These are phyloP conservation scores for Diplazon laetatorius DNA, from an alignment of 2,888 invertebrate genomes.

Conservation along the genomic window DNA sequence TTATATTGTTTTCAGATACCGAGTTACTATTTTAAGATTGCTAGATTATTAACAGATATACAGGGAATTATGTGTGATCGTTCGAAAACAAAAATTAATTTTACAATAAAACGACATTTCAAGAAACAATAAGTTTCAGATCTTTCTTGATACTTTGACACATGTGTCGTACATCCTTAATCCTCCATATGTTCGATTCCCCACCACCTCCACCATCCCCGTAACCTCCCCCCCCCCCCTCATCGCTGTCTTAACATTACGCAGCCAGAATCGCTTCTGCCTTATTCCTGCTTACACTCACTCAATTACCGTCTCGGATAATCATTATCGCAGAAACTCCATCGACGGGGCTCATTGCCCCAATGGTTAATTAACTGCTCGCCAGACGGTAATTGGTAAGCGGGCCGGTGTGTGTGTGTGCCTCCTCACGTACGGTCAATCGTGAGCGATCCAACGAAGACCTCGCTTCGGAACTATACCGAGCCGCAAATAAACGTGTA, in stretches of 20 bases:
- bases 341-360: constrained; percentile 78
- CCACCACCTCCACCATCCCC: constrained; percentile 2
- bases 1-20: no score
- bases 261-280: constrained; percentile 41
- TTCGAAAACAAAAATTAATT: no score
- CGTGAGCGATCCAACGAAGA: constrained; percentile 64
- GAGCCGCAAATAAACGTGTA: constrained; percentile 15
- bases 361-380: constrained; percentile 79
- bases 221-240: neutral
- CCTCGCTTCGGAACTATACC: constrained; percentile 3
- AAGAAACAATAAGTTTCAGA: no score
- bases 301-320: constrained; percentile 78
- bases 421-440: constrained; percentile 68
- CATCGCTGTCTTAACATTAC: neutral
- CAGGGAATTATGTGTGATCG: no score
- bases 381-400: constrained; percentile 77
- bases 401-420: constrained; percentile 70
- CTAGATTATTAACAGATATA: no score
- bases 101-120: no score
- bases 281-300: constrained; percentile 70
- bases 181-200: constrained; percentile 31
- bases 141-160: no score
- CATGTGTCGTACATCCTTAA: constrained; percentile 37
- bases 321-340: constrained; percentile 79
- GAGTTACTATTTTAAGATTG: no score